Conservation (phyloP, 1,140 invertebrate species). For the Heliconius congener region DNA sequence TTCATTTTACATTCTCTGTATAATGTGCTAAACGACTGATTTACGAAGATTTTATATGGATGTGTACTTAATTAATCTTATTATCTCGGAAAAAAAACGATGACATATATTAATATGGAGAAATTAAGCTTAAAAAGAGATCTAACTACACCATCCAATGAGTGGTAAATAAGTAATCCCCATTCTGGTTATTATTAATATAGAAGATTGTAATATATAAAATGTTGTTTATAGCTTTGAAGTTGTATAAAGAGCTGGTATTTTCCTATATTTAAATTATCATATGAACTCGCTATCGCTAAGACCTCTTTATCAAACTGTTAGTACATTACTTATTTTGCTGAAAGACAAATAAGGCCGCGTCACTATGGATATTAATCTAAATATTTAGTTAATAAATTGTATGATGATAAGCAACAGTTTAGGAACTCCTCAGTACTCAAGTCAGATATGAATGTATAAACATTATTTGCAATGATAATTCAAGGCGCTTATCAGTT, state of each 20-base stretch:
- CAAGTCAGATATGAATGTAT: constrained; percentile 64
- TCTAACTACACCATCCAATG: background rate
- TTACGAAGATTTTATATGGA: background rate
- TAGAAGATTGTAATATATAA: background rate
- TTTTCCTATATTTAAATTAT: constrained; percentile 77
- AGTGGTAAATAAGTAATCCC: background rate
- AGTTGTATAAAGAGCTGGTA: constrained; percentile 46
- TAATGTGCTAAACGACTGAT: constrained; percentile 4
- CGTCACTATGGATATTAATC: constrained; percentile 60
- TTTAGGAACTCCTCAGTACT: constrained; percentile 63
- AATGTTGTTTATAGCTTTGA: background rate
- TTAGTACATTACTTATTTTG: constrained; percentile 52
- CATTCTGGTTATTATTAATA: background rate
- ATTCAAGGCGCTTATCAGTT: constrained; percentile 77
- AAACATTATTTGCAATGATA: constrained; percentile 81
- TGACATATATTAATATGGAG: background rate
- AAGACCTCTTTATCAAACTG: constrained; percentile 76
- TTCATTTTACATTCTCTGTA: constrained; percentile 36
- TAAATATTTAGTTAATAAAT: constrained; percentile 52
- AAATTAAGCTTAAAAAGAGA: background rate
- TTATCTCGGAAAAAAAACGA: background rate
- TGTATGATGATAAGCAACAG: constrained; percentile 57
- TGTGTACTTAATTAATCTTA: background rate
- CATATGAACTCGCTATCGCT: constrained; percentile 70
- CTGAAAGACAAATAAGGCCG: constrained; percentile 60